phyloP scores from a whole-genome alignment of 2,113 vertebrate species.

The Cervus canadensis region DNA sequence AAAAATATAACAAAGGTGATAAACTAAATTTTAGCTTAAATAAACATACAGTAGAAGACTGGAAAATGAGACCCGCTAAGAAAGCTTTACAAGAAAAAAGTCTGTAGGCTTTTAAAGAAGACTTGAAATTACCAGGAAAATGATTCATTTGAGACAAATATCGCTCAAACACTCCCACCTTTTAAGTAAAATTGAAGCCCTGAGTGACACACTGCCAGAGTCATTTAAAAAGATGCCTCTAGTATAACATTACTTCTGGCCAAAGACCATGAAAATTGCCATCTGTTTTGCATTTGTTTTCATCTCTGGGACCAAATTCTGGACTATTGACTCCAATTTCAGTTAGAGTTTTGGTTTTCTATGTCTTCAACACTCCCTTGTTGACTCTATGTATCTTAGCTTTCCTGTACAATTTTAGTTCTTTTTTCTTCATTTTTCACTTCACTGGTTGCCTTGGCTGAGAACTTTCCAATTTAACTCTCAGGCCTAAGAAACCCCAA shows the following conservation, averaged over 20 bases:
- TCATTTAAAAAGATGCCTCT: neutral
- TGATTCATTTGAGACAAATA: neutral
- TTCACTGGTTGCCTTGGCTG: neutral
- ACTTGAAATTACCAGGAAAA: neutral
- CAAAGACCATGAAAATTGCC: neutral
- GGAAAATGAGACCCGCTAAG: neutral
- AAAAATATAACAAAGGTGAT: neutral
- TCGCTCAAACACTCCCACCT: neutral
- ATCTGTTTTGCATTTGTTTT: neutral
- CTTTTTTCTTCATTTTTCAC: neutral
- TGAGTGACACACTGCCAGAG: neutral
- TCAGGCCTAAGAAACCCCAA: neutral
- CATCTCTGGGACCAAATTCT: neutral
- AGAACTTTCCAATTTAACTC: neutral
- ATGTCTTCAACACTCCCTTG: neutral
- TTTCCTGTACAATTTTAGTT: neutral
- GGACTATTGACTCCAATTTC: neutral
- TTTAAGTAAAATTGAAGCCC: neutral
- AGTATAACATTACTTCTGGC: neutral
- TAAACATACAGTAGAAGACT: neutral
- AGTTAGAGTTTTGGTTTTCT: neutral
- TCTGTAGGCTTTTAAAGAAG: neutral
- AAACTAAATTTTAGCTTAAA: neutral
- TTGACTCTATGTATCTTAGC: neutral
- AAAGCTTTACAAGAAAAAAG: neutral